A percentile compares a stretch with the other conserved stretches of the same genome.
Evolutionary conservation across 1,140 invertebrate species (phyloP).

Genomic region (Penaeus indicus): DNA sequence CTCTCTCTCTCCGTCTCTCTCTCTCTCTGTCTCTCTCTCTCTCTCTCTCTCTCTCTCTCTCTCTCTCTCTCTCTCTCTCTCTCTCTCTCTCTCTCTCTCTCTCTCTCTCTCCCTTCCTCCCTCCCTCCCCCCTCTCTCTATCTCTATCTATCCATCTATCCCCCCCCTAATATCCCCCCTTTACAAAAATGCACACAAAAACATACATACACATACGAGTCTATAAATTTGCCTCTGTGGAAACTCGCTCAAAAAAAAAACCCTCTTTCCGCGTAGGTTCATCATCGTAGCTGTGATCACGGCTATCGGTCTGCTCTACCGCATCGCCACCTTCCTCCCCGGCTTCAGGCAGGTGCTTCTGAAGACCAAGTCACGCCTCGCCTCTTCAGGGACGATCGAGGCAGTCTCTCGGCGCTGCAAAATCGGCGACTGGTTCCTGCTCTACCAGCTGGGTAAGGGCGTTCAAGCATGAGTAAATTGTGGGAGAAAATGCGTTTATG

Average conservation of each 20-base stretch:
- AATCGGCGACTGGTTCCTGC: conserved; percentile 93
- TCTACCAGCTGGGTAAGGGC: conserved; percentile 87
- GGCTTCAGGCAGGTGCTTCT: conserved; percentile 71
- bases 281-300: conserved; percentile 84
- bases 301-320: conserved; percentile 84
- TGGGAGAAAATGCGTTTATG: no score
- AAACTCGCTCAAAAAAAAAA: background rate
- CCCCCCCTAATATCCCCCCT: no score
- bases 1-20: background rate
- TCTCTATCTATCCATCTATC: no score
- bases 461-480: no score
- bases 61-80: no score
- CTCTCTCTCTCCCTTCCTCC: no score
- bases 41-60: no score
- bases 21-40: no score
- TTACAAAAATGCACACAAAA: no score
- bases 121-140: no score
- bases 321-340: conserved; percentile 80
- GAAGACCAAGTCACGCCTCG: conserved; percentile 65
- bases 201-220: no score
- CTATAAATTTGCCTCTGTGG: no score
- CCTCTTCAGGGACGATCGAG: conserved; percentile 81
- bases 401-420: conserved; percentile 83
- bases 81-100: background rate
- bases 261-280: conserved; percentile 72